Base-by-base conservation (phyloP, 2,797 vertebrate species). In the Halcyon leucocephala region DNA sequence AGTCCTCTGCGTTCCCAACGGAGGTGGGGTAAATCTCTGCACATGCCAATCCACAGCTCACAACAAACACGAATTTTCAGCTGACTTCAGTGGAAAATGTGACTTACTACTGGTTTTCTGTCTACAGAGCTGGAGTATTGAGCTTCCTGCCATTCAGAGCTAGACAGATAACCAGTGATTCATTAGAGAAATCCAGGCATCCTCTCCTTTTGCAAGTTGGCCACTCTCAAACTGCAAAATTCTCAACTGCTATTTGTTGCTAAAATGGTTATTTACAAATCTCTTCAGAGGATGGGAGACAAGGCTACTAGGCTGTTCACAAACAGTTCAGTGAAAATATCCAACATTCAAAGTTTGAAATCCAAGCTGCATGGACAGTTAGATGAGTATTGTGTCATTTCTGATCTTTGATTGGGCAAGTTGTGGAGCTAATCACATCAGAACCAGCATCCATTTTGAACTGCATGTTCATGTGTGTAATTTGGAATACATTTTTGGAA, bases 401-500 rank as follows among this genome's bases (percentile, higher is more conserved):
- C 87, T 84, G 73, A 79, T 82, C 73, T 48, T 82, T 64, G 82
- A 82, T 35, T 84, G 91, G 88, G 80, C 85, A 52, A 77, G 58
- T 83, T 35, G 73, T 95, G 86, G 80, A 90, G 94, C 88, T 95
- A 96, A 94, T 95, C 95, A 67, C 94, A 94, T 91, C 93, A 93
- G 80, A 83, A 91, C 77, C 42, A 64, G 73, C 76, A 82, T 77
- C 82, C 95, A 73, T 88, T 96, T 46, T 79, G 70, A 91, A 57
- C 85, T 94, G 91, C 88, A 95, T 92, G 90, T 95, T 93, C 90
- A 76, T 95, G 85, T 94, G 80, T 93, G 91, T 89, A 90, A 96
- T 96, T 96, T 97, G 95, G 95, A 97, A 93, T 82, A 85, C 4
- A 6, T 77, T 96, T 94, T 95, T 92, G 93, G 95, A 96, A 95